Evolutionary conservation across 1,140 invertebrate species (phyloP).

Genomic region (Bathynomus jamesi): DNA sequence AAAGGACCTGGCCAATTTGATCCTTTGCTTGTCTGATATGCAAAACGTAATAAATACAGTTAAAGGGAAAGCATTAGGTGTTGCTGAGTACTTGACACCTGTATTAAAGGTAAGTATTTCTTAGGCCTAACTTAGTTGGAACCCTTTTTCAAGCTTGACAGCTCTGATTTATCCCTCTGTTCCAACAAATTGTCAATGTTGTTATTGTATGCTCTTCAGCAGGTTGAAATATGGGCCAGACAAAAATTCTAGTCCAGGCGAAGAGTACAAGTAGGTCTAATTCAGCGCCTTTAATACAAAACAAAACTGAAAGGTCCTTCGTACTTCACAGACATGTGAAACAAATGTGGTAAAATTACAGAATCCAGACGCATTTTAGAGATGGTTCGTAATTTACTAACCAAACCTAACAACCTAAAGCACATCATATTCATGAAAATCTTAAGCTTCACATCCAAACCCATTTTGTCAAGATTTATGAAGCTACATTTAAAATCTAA

Average conservation of each 20-base stretch:
- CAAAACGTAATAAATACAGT: conserved; percentile 91
- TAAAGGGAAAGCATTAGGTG: conserved; percentile 86
- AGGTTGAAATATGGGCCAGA: neutral
- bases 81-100: conserved; percentile 93
- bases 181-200: neutral
- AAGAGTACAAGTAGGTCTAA: neutral
- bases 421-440: too few relatives aligned
- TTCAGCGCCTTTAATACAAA: neutral
- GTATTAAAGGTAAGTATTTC: conserved; percentile 64
- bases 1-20: too few relatives aligned
- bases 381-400: too few relatives aligned
- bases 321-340: too few relatives aligned
- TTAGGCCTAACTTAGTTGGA: neutral
- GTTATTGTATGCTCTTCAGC: neutral
- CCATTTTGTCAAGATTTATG: too few relatives aligned
- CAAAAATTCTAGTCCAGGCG: neutral
- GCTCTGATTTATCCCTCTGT: neutral
- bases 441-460: too few relatives aligned
- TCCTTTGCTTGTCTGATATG: too few relatives aligned
- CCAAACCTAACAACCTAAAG: too few relatives aligned
- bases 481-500: too few relatives aligned
- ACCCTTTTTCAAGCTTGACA: neutral
- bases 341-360: too few relatives aligned
- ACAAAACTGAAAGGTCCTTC: too few relatives aligned
- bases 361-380: too few relatives aligned